Conservation (phyloP, 2,888 invertebrate genomes). For the Petrophora chlorosata region DNA sequence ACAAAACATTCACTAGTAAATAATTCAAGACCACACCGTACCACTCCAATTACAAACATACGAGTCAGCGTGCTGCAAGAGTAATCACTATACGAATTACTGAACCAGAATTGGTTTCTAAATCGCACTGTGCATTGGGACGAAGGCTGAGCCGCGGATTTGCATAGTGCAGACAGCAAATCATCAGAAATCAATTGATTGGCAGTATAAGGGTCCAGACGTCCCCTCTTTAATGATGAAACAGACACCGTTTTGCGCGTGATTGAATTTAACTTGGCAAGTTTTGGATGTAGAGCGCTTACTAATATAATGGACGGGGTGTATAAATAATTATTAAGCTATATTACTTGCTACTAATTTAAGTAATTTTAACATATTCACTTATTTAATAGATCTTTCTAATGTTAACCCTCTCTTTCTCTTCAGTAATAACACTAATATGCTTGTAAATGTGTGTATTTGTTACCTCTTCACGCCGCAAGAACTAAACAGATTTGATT, state of each 20-base stretch:
- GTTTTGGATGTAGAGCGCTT: no score
- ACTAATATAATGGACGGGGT: no score
- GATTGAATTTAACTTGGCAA: not conserved
- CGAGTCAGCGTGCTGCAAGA: constrained; percentile 13
- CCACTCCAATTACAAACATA: constrained; percentile 22
- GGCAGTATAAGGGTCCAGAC: not conserved
- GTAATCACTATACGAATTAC: constrained; percentile 20
- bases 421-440: no score
- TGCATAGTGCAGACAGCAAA: constrained; percentile 1
- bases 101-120: constrained; percentile 20
- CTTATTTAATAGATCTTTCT: no score
- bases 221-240: constrained; percentile 1
- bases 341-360: no score
- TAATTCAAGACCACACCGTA: constrained; percentile 8
- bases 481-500: no score
- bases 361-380: no score
- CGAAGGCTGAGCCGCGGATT: constrained; percentile 5
- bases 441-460: no score
- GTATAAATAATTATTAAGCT: no score
- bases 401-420: no score
- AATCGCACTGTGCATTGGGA: constrained; percentile 3
- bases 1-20: constrained; percentile 6
- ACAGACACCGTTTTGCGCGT: not conserved
- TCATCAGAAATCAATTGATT: constrained; percentile 5
- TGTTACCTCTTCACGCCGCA: no score